These are phyloP conservation scores for Hiodon tergisus DNA, from an alignment of 2,113 vertebrate species.

Conservation along the genomic window DNA sequence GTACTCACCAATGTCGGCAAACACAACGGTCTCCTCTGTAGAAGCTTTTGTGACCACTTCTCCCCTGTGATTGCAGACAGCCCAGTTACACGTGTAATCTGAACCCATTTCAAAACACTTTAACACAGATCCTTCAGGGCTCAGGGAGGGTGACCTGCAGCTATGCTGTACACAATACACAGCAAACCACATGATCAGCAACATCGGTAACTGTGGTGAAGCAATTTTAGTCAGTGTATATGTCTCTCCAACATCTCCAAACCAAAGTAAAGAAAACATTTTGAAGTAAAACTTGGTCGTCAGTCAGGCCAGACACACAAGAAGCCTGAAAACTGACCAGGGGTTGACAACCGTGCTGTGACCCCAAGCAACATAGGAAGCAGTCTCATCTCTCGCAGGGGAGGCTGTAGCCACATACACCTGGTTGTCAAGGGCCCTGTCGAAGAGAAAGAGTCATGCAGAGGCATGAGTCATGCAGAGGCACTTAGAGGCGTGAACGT, in stretches of 20 bases:
- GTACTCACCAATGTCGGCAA: slow-evolving; percentile 84
- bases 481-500: no score
- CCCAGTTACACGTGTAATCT: not conserved
- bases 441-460: slow-evolving; percentile 7
- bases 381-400: slow-evolving; percentile 81
- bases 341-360: slow-evolving; percentile 89
- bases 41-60: slow-evolving; percentile 83
- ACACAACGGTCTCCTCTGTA: slow-evolving; percentile 74
- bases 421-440: slow-evolving; percentile 90
- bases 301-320: not conserved
- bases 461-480: slow-evolving; percentile 3
- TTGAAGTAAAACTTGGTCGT: not conserved
- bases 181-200: not conserved
- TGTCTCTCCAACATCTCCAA: no score
- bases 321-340: slow-evolving; percentile 67
- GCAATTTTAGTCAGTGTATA: no score
- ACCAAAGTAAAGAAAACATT: not conserved
- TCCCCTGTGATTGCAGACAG: slow-evolving; percentile 72
- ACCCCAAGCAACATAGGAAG: slow-evolving; percentile 90
- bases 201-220: no score
- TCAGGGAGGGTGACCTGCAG: not conserved
- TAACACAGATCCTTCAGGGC: not conserved
- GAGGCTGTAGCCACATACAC: slow-evolving; percentile 84
- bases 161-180: not conserved
- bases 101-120: not conserved